Evolutionary conservation across 2,888 invertebrate species (phyloP), one percentile per base, ranked within the genome.

Genomic region (Caradrina clavipalpis): DNA sequence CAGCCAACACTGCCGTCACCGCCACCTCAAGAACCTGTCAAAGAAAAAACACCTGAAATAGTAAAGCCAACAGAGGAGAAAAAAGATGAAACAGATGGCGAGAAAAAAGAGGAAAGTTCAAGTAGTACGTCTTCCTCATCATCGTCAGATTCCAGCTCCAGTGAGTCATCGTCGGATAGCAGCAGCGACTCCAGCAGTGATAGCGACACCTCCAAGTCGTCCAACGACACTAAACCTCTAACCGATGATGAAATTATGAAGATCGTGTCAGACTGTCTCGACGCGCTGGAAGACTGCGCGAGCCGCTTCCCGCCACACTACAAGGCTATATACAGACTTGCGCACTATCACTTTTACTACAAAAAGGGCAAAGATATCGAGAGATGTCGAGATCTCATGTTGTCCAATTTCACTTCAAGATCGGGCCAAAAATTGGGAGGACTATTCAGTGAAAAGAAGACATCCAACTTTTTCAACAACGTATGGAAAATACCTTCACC

Each of bases 401-500:
- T 98, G 47, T 97, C 97, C 0, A 97, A 97, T 73, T 98, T 98
- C 81, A 96, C 96, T 62, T 97, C 97, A 54, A 96, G 97, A 79
- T 94, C 96, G 59, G 97, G 97, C 17, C 97, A 97, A 88, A 96
- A 97, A 76, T 96, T 98, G 60, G 97, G 97, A 82, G 99, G 99
- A 13, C 95, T 99, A 17, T 99, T 99, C 90, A 97, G 97, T 49
- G 99, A 99, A 84, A 96, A 98, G 61, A 99, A 98, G 91, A 96
- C 96, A 64, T 97, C 97, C 22, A 99, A 99, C 91, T 98, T 99
- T 88, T 99, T 99, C 85, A 98, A 98, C 94, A 98, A 99, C 58
- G 98, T 99, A 68, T 99, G 99, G 99, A 97, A 98, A 82, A 98
- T 99, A 89, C 99, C 99, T 0, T 97, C 97, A 2, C 97, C 97